Evolutionary conservation across 2,888 invertebrate species (phyloP), one percentile per base, ranked within the genome.

Genomic region (Hypercompe scribonia): DNA sequence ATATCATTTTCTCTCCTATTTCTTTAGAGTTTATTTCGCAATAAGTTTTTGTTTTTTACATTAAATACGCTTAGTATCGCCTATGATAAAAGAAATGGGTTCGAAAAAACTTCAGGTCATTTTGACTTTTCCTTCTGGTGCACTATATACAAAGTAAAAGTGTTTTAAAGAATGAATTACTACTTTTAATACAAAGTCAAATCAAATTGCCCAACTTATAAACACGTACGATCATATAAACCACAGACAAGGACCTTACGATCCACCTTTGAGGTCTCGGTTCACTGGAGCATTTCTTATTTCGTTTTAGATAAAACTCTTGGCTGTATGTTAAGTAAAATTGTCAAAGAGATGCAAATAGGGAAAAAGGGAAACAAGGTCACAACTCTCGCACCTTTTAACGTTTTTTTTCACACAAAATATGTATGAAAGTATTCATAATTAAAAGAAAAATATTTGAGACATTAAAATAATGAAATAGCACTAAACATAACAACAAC

Each of bases 281-380:
- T 21, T 75, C 82, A 81, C 80, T 71, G 70, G 39, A 39, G 80
- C 84, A 79, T 74, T 42, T 72, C 77, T 84, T 76, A 81, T 82
- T 81, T 79, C 82, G 81, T 75, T 81, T 77, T 74, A 84, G 79
- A 75, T 82, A 82, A 82, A 79, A 78, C 68, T 82, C 73, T 77
- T 73, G 58, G 65, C 65, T 69, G 46, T 73, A 71, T 71, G 58
- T 71, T 71, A 81, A 82, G 71, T 77, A 58, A 74, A 65, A 24
- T 46, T 58, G 76, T 84, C 84, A 82, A 82, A 82, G 80, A 64
- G 72, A 82, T 82, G 82, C 72, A 76, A 84, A 82, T 82, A 54
- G 39, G 39, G 39, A 21, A 68, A 71, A 68, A 28, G 21, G 15
- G 68, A 28, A 8, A 34, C 28, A 39, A 31, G 50, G 69, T 21